Evolutionary conservation across 2,888 invertebrate genomes (phyloP).

Genomic region (Dioctria rufipes): DNA sequence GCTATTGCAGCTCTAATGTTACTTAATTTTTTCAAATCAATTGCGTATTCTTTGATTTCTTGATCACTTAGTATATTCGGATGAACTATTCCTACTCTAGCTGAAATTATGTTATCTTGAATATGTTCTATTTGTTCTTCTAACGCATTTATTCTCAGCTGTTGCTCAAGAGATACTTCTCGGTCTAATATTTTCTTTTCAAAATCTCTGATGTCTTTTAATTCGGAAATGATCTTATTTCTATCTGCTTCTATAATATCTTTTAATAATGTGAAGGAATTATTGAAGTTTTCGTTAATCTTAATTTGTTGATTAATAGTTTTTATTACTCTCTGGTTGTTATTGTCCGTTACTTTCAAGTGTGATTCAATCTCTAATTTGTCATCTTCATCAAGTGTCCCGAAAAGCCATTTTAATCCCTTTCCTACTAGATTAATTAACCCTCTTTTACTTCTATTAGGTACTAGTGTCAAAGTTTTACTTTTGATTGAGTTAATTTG

Average conservation of each 20-base stretch:
- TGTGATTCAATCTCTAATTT: conserved; percentile 51
- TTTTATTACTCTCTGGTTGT: conserved; percentile 52
- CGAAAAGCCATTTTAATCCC: too few relatives aligned
- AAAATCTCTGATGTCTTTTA: conserved; percentile 18
- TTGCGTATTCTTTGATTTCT: background rate
- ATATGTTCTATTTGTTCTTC: background rate
- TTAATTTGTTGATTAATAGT: conserved; percentile 55
- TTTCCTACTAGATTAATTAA: too few relatives aligned
- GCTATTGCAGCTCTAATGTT: background rate
- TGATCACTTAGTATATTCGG: background rate
- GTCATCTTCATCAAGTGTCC: conserved; percentile 31
- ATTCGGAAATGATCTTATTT: conserved; percentile 27
- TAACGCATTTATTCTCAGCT: too few relatives aligned
- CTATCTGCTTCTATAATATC: conserved; percentile 54
- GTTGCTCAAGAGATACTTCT: conserved; percentile 14
- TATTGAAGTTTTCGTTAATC: conserved; percentile 54
- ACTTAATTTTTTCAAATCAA: background rate
- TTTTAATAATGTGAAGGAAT: conserved; percentile 49
- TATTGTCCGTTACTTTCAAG: conserved; percentile 43
- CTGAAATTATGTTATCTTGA: background rate
- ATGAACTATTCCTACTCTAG: background rate
- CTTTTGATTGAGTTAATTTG: too few relatives aligned
- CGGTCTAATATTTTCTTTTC: conserved; percentile 25
- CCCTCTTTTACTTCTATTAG: too few relatives aligned
- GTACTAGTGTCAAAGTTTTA: too few relatives aligned